phyloP scores from a whole-genome alignment of 2,113 vertebrate species.

The Gasterosteus nipponicus region DNA sequence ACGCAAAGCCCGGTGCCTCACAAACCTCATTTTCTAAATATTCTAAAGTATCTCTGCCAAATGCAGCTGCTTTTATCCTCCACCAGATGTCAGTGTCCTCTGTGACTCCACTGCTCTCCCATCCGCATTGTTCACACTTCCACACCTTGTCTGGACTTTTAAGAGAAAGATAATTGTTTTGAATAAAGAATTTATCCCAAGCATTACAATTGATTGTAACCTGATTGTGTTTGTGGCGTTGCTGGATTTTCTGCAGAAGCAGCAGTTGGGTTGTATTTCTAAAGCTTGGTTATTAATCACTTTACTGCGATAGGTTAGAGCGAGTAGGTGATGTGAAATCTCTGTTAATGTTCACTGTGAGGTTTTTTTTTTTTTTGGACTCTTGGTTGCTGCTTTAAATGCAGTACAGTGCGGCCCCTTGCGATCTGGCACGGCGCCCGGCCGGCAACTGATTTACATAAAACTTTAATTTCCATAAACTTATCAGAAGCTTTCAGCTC shows the following conservation, averaged over 20 bases:
- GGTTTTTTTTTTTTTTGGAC: constrained; percentile 42
- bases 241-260: neutral
- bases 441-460: constrained; percentile 75
- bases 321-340: constrained; percentile 1
- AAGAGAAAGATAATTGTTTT: constrained; percentile 29
- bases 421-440: constrained; percentile 58
- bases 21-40: neutral
- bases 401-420: constrained; percentile 52
- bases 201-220: neutral
- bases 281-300: constrained; percentile 14
- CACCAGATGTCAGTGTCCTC: constrained; percentile 75
- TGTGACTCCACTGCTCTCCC: constrained; percentile 2
- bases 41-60: neutral
- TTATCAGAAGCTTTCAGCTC: constrained; percentile 72
- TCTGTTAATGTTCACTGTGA: constrained; percentile 30
- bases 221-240: constrained; percentile 13
- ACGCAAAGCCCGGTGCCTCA: neutral
- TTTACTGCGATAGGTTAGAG: constrained; percentile 14
- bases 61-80: constrained; percentile 22
- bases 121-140: constrained; percentile 27
- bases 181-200: constrained; percentile 52
- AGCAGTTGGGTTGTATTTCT: neutral
- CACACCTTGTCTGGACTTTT: neutral
- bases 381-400: constrained; percentile 68
- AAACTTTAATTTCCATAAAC: constrained; percentile 78